phyloP scores from a whole-genome alignment of 2,797 vertebrate genomes.

The Poeciliopsis gracilis region DNA sequence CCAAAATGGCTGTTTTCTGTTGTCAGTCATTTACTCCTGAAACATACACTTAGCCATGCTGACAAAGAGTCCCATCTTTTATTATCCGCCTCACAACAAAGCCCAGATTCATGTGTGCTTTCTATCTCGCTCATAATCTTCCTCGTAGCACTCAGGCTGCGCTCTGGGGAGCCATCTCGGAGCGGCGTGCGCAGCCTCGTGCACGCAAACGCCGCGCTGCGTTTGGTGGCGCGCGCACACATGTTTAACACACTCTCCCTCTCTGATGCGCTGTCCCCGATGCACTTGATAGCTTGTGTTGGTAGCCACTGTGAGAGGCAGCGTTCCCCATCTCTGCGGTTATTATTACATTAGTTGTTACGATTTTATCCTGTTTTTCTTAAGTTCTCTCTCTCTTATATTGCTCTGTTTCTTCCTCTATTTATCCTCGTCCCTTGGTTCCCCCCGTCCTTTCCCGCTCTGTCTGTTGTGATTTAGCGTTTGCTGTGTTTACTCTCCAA shows the following conservation, averaged over 20 bases:
- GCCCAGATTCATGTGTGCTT: constrained; percentile 71
- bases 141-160: constrained; percentile 69
- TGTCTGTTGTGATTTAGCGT: constrained; percentile 65
- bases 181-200: constrained; percentile 52
- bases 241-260: constrained; percentile 20
- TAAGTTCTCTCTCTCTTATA: constrained; percentile 30
- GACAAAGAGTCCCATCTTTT: constrained; percentile 71
- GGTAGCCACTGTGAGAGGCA: constrained; percentile 11
- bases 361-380: constrained; percentile 52
- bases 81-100: constrained; percentile 74
- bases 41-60: constrained; percentile 72
- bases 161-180: constrained; percentile 69
- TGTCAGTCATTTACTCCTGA: constrained; percentile 72
- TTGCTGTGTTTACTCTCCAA: constrained; percentile 72
- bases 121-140: constrained; percentile 75
- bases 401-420: constrained; percentile 37
- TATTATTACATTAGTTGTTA: constrained; percentile 73
- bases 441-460: constrained; percentile 34
- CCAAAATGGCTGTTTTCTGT: constrained; percentile 75
- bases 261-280: constrained; percentile 44
- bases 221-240: constrained; percentile 25
- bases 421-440: constrained; percentile 39
- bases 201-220: constrained; percentile 40
- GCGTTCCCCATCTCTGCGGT: no score
- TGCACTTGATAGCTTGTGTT: constrained; percentile 71